Conservation (phyloP, 1,140 invertebrate genomes). For the Phenacoccus solenopsis region DNA sequence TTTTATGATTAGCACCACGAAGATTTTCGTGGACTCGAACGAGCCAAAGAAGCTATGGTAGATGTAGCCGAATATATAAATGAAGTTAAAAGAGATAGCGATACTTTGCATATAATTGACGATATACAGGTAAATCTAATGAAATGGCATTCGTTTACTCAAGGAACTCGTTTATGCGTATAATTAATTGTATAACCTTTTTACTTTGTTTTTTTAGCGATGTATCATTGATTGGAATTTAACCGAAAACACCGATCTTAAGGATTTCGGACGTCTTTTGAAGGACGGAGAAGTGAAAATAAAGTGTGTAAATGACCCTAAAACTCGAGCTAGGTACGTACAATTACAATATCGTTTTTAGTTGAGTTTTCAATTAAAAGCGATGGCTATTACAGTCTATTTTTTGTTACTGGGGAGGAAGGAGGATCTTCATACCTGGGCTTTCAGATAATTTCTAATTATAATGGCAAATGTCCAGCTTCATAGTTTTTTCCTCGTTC, state of each 20-base stretch:
- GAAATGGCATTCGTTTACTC: not conserved
- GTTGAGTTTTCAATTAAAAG: too few species aligned
- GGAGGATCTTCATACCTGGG: too few species aligned
- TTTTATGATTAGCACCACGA: constrained; percentile 48
- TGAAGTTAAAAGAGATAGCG: constrained; percentile 94
- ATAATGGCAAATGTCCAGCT: too few species aligned
- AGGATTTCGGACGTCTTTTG: constrained; percentile 78
- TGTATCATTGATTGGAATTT: constrained; percentile 71
- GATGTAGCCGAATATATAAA: constrained; percentile 96
- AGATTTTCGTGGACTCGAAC: constrained; percentile 65
- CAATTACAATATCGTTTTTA: not conserved
- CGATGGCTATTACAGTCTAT: too few species aligned
- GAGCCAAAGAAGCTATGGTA: constrained; percentile 91
- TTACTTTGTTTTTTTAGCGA: constrained; percentile 37
- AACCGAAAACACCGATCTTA: constrained; percentile 53
- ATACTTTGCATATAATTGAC: constrained; percentile 77
- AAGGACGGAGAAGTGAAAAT: constrained; percentile 89
- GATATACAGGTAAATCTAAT: constrained; percentile 59
- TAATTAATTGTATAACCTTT: not conserved
- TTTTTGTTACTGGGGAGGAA: too few species aligned
- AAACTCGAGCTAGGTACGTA: constrained; percentile 50
- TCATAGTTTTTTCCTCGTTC: too few species aligned
- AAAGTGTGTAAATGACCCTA: constrained; percentile 77
- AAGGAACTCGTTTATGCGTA: not conserved
- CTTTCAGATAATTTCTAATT: too few species aligned